Evolutionary conservation across 2,797 vertebrate genomes (phyloP).

Genomic region (Cephalopachus bancanus): DNA sequence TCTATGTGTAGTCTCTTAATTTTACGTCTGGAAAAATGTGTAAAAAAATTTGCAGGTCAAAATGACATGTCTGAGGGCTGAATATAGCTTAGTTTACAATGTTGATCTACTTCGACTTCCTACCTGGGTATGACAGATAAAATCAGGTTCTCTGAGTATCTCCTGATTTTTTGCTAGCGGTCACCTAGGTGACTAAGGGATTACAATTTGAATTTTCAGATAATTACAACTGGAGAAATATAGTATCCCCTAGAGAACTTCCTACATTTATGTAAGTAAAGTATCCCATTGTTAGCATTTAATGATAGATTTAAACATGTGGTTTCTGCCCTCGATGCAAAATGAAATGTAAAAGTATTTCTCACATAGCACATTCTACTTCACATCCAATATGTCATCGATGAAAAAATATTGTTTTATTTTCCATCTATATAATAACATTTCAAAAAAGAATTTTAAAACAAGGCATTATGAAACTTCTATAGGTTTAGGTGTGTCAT

Average conservation of each 20-base stretch:
- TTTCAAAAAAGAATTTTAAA: conserved; percentile 40
- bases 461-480: conserved; percentile 33
- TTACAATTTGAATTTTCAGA: conserved; percentile 9
- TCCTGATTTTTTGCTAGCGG: conserved; percentile 26
- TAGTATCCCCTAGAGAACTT: not conserved
- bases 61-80: not conserved
- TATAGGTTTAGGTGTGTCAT: conserved; percentile 7
- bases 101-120: not conserved
- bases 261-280: conserved; percentile 37
- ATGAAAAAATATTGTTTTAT: not conserved
- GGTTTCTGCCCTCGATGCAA: conserved; percentile 12
- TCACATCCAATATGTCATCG: not conserved
- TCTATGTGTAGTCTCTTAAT: not conserved
- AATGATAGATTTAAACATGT: conserved; percentile 37
- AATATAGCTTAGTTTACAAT: conserved; percentile 19
- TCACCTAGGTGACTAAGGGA: not conserved
- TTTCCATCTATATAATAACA: not conserved
- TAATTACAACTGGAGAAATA: conserved; percentile 25
- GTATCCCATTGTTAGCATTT: conserved; percentile 19
- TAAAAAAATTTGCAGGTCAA: not conserved
- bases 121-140: not conserved
- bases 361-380: not conserved
- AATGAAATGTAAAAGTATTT: conserved; percentile 43
- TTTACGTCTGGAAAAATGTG: not conserved
- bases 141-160: conserved; percentile 3